A percentile compares a stretch with the other conserved stretches of the same genome.
These are phyloP conservation scores for Lasioglossum oenotherae DNA, from an alignment of 2,888 invertebrate species.

Conservation along the genomic window DNA sequence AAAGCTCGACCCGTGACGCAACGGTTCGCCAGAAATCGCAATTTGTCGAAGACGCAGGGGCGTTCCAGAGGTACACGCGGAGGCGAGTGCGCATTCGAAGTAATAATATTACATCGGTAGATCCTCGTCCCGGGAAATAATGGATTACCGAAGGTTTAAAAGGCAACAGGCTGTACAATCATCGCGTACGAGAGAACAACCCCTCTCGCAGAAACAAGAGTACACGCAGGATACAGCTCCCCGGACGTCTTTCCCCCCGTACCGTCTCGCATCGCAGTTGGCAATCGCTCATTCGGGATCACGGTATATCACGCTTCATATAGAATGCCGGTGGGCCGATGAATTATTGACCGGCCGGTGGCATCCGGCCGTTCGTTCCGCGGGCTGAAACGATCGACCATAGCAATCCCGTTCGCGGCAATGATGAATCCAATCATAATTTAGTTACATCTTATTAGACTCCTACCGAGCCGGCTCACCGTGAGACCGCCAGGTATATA, in stretches of 20 bases:
- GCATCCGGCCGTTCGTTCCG: slow-evolving; percentile 56
- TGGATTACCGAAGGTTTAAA: slow-evolving; percentile 3
- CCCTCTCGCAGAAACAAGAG: slow-evolving; percentile 52
- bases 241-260: slow-evolving; percentile 52
- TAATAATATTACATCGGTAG: slow-evolving; percentile 8
- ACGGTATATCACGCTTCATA: slow-evolving; percentile 82
- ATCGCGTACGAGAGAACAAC: slow-evolving; percentile 24
- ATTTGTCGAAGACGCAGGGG: background rate
- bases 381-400: slow-evolving; percentile 76
- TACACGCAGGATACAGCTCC: slow-evolving; percentile 51
- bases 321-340: slow-evolving; percentile 76
- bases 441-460: slow-evolving; percentile 84
- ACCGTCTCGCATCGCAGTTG: slow-evolving; percentile 75
- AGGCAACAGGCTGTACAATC: slow-evolving; percentile 3
- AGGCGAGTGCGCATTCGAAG: background rate
- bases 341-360: slow-evolving; percentile 78
- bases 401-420: slow-evolving; percentile 80
- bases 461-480: slow-evolving; percentile 82
- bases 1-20: background rate
- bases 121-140: slow-evolving; percentile 7
- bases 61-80: background rate
- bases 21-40: background rate
- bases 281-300: slow-evolving; percentile 82
- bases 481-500: slow-evolving; percentile 81
- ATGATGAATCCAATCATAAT: slow-evolving; percentile 84